These are phyloP conservation scores for Monopis laevigella DNA, from an alignment of 2,888 invertebrate genomes.

Conservation along the genomic window DNA sequence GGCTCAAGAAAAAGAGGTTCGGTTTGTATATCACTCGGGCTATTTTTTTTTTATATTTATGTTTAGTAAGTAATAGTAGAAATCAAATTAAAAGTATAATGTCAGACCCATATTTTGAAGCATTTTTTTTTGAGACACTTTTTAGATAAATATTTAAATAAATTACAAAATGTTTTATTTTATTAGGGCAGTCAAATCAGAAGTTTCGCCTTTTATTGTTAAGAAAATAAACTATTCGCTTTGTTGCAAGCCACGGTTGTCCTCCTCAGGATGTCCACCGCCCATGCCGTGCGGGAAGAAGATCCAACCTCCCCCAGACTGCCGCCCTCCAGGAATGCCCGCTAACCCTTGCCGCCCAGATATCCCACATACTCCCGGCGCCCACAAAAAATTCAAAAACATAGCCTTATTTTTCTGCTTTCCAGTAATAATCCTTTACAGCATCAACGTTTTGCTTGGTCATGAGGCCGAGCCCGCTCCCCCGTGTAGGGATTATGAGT, in stretches of 20 bases:
- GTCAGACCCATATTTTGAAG: no score
- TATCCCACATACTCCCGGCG: slow-evolving; percentile 32
- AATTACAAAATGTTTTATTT: no score
- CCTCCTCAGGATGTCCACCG: slow-evolving; percentile 28
- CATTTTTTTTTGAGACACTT: no score
- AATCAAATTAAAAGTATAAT: no score
- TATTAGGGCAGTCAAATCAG: no score
- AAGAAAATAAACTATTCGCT: no score
- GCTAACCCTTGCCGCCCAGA: slow-evolving; percentile 38
- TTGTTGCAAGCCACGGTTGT: slow-evolving; percentile 32
- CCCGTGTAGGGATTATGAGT: slow-evolving; percentile 71
- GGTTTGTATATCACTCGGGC: no score
- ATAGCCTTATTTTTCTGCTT: slow-evolving; percentile 35
- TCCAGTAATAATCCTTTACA: slow-evolving; percentile 38
- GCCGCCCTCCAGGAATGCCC: slow-evolving; percentile 31
- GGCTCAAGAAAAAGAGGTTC: no score
- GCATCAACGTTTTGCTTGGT: slow-evolving; percentile 24
- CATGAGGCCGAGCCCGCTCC: slow-evolving; percentile 26
- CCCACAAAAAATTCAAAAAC: slow-evolving; percentile 37
- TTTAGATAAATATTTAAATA: no score
- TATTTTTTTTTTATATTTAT: no score
- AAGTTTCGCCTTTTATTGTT: no score
- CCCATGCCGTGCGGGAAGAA: slow-evolving; percentile 25
- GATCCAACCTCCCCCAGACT: slow-evolving; percentile 31
- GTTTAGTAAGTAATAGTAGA: no score